Evolutionary conservation across 2,113 vertebrate species (phyloP).

Genomic region (Psittacula cyanocephala): DNA sequence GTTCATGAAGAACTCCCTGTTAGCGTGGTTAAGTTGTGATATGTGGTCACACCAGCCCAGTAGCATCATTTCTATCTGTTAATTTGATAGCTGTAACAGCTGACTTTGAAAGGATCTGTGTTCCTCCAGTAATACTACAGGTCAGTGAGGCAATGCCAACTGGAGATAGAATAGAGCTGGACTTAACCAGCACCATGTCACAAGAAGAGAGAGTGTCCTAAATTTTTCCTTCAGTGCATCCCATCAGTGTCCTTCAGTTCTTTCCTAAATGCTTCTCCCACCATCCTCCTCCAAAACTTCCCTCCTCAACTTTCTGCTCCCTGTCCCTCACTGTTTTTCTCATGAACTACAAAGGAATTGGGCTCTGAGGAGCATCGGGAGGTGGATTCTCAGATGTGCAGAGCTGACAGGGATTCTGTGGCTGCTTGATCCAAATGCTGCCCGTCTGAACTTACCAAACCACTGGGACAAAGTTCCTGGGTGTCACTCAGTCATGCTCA

Average conservation of each 20-base stretch:
- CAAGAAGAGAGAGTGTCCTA: neutral
- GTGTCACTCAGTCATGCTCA: constrained; percentile 26
- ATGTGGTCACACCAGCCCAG: neutral
- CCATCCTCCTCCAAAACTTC: neutral
- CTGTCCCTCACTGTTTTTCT: constrained; percentile 34
- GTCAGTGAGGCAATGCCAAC: neutral
- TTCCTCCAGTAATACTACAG: neutral
- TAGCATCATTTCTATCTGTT: neutral
- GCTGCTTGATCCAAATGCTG: neutral
- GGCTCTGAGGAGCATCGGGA: constrained; percentile 31
- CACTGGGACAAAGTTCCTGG: constrained; percentile 25
- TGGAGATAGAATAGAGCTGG: neutral
- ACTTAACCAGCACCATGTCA: neutral
- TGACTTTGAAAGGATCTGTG: neutral
- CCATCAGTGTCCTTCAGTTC: neutral
- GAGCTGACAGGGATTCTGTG: neutral
- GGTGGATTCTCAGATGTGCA: neutral
- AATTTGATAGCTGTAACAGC: neutral
- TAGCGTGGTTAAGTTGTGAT: neutral
- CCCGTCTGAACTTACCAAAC: constrained; percentile 24
- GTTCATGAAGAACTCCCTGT: neutral
- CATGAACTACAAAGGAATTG: neutral
- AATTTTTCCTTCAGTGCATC: neutral
- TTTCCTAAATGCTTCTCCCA: neutral
- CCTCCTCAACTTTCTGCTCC: neutral